Conservation (phyloP, 2,888 invertebrate genomes). For the Sturmia bella region DNA sequence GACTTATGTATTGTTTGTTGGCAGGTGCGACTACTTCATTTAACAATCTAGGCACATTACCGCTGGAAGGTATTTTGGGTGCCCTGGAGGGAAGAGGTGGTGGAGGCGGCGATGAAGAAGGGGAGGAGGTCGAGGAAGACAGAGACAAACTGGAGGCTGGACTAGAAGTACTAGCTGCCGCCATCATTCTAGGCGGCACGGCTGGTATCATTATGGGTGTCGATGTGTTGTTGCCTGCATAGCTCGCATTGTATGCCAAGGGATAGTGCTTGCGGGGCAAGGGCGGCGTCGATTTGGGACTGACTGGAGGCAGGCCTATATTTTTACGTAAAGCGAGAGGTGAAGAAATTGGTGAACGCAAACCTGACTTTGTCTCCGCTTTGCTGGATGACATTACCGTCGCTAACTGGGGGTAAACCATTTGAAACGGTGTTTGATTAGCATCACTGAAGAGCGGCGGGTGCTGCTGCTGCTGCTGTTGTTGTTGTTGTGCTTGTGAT, state of each 20-base stretch:
- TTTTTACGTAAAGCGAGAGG: conserved; percentile 76
- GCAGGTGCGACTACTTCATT: conserved; percentile 66
- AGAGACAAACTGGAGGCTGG: conserved; percentile 79
- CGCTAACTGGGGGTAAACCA: conserved; percentile 77
- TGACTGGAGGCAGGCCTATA: conserved; percentile 74
- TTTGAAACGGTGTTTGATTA: conserved; percentile 71
- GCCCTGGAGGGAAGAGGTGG: conserved; percentile 79
- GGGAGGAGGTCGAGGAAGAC: conserved; percentile 79
- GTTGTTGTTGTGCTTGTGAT: conserved; percentile 25
- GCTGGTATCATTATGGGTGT: conserved; percentile 75
- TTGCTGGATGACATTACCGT: conserved; percentile 75
- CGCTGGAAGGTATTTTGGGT: conserved; percentile 75
- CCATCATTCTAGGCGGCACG: conserved; percentile 75
- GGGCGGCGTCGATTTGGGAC: conserved; percentile 79
- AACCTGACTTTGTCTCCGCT: conserved; percentile 75
- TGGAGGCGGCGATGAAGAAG: conserved; percentile 79
- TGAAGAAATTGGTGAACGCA: conserved; percentile 78
- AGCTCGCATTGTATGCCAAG: conserved; percentile 74
- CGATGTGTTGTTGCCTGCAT: conserved; percentile 63
- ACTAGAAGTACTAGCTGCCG: conserved; percentile 75
- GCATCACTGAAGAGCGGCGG: neutral
- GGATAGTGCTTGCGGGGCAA: conserved; percentile 76
- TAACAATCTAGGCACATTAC: conserved; percentile 70
- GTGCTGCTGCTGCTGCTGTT: conserved; percentile 68
- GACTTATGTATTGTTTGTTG: conserved; percentile 9